phyloP scores from a whole-genome alignment of 2,888 invertebrate species.

The Ptychoptera albimana region DNA sequence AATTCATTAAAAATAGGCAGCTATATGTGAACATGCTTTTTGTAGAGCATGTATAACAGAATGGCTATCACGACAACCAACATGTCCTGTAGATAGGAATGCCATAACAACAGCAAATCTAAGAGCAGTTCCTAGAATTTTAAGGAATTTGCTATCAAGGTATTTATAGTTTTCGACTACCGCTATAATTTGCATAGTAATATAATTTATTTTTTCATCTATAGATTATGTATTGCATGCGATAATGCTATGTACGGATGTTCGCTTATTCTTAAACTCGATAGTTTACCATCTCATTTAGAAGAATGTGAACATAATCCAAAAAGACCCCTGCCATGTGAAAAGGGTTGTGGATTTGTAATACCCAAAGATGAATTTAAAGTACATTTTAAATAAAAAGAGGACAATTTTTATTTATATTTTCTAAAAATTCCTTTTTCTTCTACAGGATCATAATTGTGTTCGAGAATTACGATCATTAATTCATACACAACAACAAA shows the following conservation, averaged over 20 bases:
- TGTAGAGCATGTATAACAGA: conserved; percentile 87
- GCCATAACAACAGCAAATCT: conserved; percentile 78
- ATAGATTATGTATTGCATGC: conserved; percentile 76
- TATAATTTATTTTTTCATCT: conserved; percentile 17
- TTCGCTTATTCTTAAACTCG: conserved; percentile 68
- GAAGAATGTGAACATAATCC: conserved; percentile 91
- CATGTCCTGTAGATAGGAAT: conserved; percentile 88
- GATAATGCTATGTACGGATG: conserved; percentile 85
- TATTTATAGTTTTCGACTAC: conserved; percentile 18
- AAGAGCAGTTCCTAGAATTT: conserved; percentile 81
- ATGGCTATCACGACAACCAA: conserved; percentile 87
- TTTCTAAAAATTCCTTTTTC: background rate
- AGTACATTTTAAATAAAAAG: conserved; percentile 14
- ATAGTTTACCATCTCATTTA: conserved; percentile 67
- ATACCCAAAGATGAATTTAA: conserved; percentile 90
- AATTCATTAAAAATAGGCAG: conserved; percentile 52
- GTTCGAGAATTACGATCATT: conserved; percentile 72
- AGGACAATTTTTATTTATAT: background rate
- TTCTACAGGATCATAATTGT: conserved; percentile 68
- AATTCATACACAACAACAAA: conserved; percentile 73
- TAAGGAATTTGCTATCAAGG: conserved; percentile 80
- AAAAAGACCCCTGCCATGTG: conserved; percentile 83
- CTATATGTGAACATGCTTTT: conserved; percentile 92
- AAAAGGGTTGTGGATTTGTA: conserved; percentile 83
- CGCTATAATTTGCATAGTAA: conserved; percentile 9